Evolutionary conservation across 2,888 invertebrate genomes (phyloP), one percentile per base, ranked within the genome.

Genomic region (Tricholauxania praeusta): DNA sequence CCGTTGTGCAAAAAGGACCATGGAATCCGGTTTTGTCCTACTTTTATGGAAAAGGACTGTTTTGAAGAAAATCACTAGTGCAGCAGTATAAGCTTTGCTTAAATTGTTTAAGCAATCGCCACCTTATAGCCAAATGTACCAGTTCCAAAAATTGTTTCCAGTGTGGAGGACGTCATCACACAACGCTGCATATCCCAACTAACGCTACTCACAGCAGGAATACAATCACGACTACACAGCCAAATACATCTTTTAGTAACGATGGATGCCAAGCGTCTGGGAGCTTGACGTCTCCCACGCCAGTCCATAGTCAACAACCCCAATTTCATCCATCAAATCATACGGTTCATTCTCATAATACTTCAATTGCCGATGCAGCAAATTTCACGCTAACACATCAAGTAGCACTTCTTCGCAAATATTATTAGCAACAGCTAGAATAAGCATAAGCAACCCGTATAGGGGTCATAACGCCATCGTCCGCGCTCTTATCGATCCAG

Each of bases 401-500:
- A 22, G 22, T 22, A 22, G 22, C 22, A 22, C 22, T 22, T 22
- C 22, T 22, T 22, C 22, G 22, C 2, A 19, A 22, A 51, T 64
- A 22, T 64, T 64, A 51, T 64, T 49, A 48, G 48, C 64, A 49
- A 64, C 60, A 4, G 22, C 32, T 15, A 32, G 2, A 32, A 28
- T 64, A 3, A 49, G 22, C 15, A 15, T 64, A 1, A 64, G n/a
- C 3, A 49, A 5, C 52, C n/a, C 5, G 6, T 15, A 15, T 6
- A 5, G 4, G 4, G 52, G 52, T 12, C 6, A n/a, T 52, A 12
- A 6, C 5, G 52, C 6, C 5, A 2, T 28, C n/a, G 3, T 64
- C 8, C 64, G 64, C 17, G 64, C 64, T 28, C 48, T 64, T n/a
- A 7, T 51, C 3, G 64, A 64, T 47, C 65, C 51, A 28, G 52